Percentiles rank a stretch among this genome's conserved stretches.
Conservation (phyloP, 2,888 invertebrate species). For the Periphyllus acericola region DNA sequence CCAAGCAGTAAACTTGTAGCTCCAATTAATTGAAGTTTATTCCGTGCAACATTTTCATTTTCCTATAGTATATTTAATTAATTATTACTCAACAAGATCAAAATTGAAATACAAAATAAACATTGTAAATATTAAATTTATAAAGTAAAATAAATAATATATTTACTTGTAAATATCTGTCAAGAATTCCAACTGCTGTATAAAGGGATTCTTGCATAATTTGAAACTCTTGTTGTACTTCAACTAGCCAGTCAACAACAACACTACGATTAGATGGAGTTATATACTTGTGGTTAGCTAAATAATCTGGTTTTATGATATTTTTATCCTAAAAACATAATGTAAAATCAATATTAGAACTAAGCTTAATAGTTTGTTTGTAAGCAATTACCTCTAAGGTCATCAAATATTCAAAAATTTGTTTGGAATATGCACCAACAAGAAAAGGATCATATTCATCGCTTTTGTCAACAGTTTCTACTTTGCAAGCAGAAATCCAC, state of each 20-base stretch:
- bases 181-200: conserved; percentile 86
- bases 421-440: conserved; percentile 86
- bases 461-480: conserved; percentile 80
- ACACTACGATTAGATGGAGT: conserved; percentile 88
- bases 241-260: conserved; percentile 93
- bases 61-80: conserved; percentile 69
- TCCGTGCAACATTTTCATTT: conserved; percentile 74
- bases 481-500: conserved; percentile 47
- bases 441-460: conserved; percentile 81
- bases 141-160: background rate
- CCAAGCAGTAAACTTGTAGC: conserved; percentile 90
- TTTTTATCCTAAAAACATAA: conserved; percentile 70
- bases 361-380: conserved; percentile 2
- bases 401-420: conserved; percentile 87
- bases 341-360: background rate
- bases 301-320: conserved; percentile 74
- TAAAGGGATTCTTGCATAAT: conserved; percentile 89
- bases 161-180: conserved; percentile 84
- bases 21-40: conserved; percentile 86
- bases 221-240: conserved; percentile 88
- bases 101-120: background rate
- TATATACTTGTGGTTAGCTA: conserved; percentile 72
- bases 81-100: conserved; percentile 29
- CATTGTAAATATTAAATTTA: conserved; percentile 42
- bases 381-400: conserved; percentile 73